Percentiles rank a stretch among this genome's conserved stretches.
These are phyloP conservation scores for Oplegnathus fasciatus DNA, from an alignment of 2,113 vertebrate genomes.

Conservation along the genomic window DNA sequence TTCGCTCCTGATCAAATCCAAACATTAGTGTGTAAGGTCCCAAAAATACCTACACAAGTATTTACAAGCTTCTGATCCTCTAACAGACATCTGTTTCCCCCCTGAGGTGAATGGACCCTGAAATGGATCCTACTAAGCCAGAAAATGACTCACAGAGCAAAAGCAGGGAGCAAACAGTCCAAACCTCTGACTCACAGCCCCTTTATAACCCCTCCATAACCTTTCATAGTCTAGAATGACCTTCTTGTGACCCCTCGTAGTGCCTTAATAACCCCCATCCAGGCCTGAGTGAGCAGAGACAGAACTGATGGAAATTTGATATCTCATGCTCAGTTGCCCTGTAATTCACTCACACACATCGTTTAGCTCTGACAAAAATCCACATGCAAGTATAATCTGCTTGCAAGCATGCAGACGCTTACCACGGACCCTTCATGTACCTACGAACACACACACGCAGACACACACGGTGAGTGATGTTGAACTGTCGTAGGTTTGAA, in stretches of 20 bases:
- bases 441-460: not conserved
- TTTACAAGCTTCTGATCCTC: constrained; percentile 53
- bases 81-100: constrained; percentile 74
- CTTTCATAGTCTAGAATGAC: constrained; percentile 63
- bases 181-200: constrained; percentile 66
- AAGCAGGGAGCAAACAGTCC: constrained; percentile 59
- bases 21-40: constrained; percentile 32
- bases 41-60: constrained; percentile 49
- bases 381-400: constrained; percentile 15
- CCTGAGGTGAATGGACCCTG: constrained; percentile 70
- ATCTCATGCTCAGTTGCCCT: constrained; percentile 30
- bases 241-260: constrained; percentile 63
- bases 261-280: constrained; percentile 62
- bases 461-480: not conserved
- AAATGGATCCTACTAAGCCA: constrained; percentile 75
- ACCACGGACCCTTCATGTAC: not conserved
- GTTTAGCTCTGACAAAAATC: constrained; percentile 23
- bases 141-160: constrained; percentile 72
- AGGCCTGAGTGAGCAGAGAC: constrained; percentile 55
- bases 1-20: not conserved
- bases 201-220: constrained; percentile 63
- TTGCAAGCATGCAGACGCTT: not conserved
- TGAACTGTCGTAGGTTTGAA: not conserved
- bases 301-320: constrained; percentile 69
- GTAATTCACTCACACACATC: constrained; percentile 45